A percentile compares a stretch with the other conserved stretches of the same genome.
Conservation (phyloP, 2,113 vertebrate genomes). For the Chaetura pelagica region DNA sequence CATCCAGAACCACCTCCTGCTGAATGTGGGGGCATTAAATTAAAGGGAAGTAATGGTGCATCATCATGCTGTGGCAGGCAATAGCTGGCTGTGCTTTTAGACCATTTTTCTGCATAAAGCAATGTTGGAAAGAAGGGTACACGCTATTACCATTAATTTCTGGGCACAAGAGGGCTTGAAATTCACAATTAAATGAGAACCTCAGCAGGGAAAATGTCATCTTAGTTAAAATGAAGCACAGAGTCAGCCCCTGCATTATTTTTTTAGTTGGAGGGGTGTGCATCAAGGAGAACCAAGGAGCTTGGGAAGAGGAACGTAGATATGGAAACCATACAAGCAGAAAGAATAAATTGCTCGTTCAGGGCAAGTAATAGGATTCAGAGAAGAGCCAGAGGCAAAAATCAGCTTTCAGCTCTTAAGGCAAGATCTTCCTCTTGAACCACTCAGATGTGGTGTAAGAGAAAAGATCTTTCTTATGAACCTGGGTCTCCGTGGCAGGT, state of each 20-base stretch:
- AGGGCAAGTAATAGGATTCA: background rate
- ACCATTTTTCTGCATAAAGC: slow-evolving; percentile 36
- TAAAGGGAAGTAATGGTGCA: slow-evolving; percentile 18
- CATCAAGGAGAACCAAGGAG: background rate
- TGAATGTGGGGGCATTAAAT: background rate
- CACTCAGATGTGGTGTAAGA: fast-evolving
- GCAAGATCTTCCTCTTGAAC: background rate
- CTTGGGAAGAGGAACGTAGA: background rate
- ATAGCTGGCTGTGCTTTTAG: slow-evolving; percentile 25
- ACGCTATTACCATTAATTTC: slow-evolving; percentile 18
- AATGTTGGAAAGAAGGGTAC: background rate
- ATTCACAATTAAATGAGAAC: background rate
- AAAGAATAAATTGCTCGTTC: background rate
- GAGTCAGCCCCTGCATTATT: background rate
- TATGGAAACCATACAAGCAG: background rate
- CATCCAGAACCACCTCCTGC: background rate
- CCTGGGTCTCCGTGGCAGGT: background rate
- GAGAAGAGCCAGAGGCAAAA: background rate
- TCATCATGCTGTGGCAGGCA: slow-evolving; percentile 59
- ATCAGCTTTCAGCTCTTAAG: background rate
- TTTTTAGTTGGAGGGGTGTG: background rate
- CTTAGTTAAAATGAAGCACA: background rate
- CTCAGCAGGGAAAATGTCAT: background rate
- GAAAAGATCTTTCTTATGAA: background rate
- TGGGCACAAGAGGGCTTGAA: slow-evolving; percentile 31